Evolutionary conservation across 2,113 vertebrate genomes (phyloP).

Genomic region (Phylloscopus trochiloides): DNA sequence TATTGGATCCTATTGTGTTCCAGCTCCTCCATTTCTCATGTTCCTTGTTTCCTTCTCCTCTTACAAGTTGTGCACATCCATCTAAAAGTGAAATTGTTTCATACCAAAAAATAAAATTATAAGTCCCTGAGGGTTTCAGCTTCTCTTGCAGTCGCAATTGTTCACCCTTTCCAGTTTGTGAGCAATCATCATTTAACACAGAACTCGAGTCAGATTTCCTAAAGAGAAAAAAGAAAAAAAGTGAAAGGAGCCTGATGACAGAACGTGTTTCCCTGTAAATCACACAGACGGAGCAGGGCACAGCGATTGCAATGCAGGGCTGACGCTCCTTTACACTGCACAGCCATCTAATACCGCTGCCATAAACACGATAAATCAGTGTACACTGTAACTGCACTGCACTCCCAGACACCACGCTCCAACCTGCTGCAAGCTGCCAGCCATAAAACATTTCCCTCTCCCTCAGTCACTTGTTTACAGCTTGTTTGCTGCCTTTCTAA

Average conservation of each 20-base stretch:
- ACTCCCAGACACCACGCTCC: background rate
- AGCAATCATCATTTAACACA: slow-evolving; percentile 23
- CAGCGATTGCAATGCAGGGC: background rate
- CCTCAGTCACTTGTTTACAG: slow-evolving; percentile 50
- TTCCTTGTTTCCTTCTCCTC: slow-evolving; percentile 18
- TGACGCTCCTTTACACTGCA: background rate
- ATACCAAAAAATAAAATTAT: slow-evolving; percentile 38
- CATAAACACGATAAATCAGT: slow-evolving; percentile 64
- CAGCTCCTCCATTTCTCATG: background rate
- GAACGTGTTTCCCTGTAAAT: slow-evolving; percentile 44
- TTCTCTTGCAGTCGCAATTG: background rate
- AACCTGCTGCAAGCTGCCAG: slow-evolving; percentile 7
- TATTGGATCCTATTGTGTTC: background rate
- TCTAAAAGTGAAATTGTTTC: slow-evolving; percentile 21
- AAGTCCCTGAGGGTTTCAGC: background rate
- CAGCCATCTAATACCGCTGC: slow-evolving; percentile 11
- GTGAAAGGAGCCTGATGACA: background rate
- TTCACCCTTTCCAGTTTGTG: background rate
- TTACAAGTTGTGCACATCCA: background rate
- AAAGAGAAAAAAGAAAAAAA: background rate
- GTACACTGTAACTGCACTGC: background rate
- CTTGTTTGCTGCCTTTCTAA: slow-evolving; percentile 48
- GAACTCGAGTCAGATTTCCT: background rate
- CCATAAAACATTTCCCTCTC: slow-evolving; percentile 33
- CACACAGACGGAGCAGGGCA: slow-evolving; percentile 11